phyloP scores from a whole-genome alignment of 2,888 invertebrate species.

The Eueremaeus valkanovi region DNA sequence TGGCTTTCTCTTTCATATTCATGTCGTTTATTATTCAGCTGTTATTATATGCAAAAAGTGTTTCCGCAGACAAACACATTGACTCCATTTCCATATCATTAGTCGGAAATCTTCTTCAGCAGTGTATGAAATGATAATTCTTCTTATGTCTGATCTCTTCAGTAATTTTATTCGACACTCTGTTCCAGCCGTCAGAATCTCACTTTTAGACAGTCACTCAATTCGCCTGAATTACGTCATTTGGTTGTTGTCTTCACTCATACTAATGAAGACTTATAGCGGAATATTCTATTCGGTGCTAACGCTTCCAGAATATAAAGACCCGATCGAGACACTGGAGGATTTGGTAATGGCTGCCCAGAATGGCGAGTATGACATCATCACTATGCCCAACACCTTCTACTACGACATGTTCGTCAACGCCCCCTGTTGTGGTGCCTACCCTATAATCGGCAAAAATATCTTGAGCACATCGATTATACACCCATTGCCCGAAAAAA shows the following conservation, averaged over 20 bases:
- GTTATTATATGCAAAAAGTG: too few relatives aligned
- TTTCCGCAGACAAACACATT: too few relatives aligned
- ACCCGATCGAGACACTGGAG: slow-evolving; percentile 23
- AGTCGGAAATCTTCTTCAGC: too few relatives aligned
- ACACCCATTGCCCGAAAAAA: neutral
- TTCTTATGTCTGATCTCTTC: too few relatives aligned
- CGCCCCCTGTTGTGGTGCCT: neutral
- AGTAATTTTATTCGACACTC: too few relatives aligned
- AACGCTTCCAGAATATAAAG: slow-evolving; percentile 15
- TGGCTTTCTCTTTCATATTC: neutral
- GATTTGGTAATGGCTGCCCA: neutral
- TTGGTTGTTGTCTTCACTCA: slow-evolving; percentile 18
- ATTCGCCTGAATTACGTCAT: too few relatives aligned
- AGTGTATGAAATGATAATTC: too few relatives aligned
- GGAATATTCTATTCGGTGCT: slow-evolving; percentile 25
- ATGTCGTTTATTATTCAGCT: too few relatives aligned
- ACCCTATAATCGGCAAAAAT: neutral
- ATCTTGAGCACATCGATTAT: too few relatives aligned
- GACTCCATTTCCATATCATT: too few relatives aligned
- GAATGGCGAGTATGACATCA: neutral
- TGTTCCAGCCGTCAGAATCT: too few relatives aligned
- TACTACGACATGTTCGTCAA: neutral
- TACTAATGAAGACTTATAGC: slow-evolving; percentile 12
- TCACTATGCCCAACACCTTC: neutral
- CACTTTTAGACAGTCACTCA: too few relatives aligned